Evolutionary conservation across 2,888 invertebrate species (phyloP).

Genomic region (Fissipunctia ypsillon): DNA sequence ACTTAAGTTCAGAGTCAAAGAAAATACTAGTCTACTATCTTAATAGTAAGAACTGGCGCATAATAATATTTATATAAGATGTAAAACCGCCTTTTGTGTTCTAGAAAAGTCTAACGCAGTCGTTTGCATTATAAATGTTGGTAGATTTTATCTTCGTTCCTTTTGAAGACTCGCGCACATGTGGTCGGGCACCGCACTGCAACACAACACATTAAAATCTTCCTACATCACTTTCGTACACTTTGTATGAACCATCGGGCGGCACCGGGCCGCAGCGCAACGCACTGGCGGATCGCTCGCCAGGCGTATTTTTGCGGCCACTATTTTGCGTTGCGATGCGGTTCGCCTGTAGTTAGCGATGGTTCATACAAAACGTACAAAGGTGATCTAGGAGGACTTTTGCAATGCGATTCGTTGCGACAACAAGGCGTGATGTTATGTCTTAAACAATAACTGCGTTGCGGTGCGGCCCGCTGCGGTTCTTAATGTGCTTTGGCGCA

Average conservation of each 20-base stretch:
- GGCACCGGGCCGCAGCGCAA: too few relatives aligned
- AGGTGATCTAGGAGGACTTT: too few relatives aligned
- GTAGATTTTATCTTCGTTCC: slow-evolving; percentile 55
- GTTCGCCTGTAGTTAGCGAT: too few relatives aligned
- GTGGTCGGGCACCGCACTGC: background rate
- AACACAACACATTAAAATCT: background rate
- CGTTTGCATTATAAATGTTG: slow-evolving; percentile 53
- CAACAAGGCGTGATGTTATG: too few relatives aligned
- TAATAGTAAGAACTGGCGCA: slow-evolving; percentile 29
- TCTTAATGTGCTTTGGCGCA: background rate
- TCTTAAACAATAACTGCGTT: background rate
- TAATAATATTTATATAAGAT: slow-evolving; percentile 51
- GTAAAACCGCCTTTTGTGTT: slow-evolving; percentile 45
- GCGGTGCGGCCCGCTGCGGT: background rate
- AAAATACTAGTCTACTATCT: slow-evolving; percentile 14
- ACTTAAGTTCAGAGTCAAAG: slow-evolving; percentile 13
- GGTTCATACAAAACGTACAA: too few relatives aligned
- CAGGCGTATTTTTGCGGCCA: too few relatives aligned
- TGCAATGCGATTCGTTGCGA: too few relatives aligned
- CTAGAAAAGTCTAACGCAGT: slow-evolving; percentile 56
- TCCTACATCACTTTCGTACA: background rate
- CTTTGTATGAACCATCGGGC: too few relatives aligned
- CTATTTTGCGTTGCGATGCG: too few relatives aligned
- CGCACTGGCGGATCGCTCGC: too few relatives aligned
- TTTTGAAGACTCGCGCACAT: slow-evolving; percentile 18